Evolutionary conservation across 2,888 invertebrate species (phyloP).

Genomic region (Apoderus coryli): DNA sequence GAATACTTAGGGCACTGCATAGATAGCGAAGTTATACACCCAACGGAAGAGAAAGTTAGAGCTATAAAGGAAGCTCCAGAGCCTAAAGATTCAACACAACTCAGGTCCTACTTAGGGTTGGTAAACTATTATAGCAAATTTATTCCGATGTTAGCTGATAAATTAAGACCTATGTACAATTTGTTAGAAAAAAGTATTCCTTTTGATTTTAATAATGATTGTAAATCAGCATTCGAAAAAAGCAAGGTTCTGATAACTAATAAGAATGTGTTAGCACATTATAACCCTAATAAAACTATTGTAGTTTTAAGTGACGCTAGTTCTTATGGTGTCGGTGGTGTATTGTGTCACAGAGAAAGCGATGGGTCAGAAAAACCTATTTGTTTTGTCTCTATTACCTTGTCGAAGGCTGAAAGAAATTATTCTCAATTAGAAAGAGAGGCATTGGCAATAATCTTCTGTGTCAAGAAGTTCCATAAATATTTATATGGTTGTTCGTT

Average conservation of each 20-base stretch:
- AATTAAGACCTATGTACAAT: not conserved
- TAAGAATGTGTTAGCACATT: slow-evolving; percentile 16
- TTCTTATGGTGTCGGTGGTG: slow-evolving; percentile 22
- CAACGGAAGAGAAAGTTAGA: slow-evolving; percentile 7
- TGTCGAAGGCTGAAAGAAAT: too few relatives aligned
- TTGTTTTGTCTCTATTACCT: too few relatives aligned
- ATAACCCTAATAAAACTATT: slow-evolving; percentile 16
- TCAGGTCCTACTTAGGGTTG: slow-evolving; percentile 7
- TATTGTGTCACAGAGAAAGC: slow-evolving; percentile 19
- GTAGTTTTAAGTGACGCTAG: slow-evolving; percentile 21
- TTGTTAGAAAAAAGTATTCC: slow-evolving; percentile 10
- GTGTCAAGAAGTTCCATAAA: too few relatives aligned
- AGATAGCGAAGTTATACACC: slow-evolving; percentile 10
- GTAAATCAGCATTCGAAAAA: slow-evolving; percentile 11
- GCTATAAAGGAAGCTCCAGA: slow-evolving; percentile 4
- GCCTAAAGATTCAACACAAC: slow-evolving; percentile 10
- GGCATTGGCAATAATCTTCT: too few relatives aligned
- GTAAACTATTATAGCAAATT: slow-evolving; percentile 8
- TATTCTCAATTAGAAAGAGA: too few relatives aligned
- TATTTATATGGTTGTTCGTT: too few relatives aligned
- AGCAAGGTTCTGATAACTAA: slow-evolving; percentile 14
- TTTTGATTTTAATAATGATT: slow-evolving; percentile 12
- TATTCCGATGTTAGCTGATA: slow-evolving; percentile 4
- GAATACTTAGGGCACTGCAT: slow-evolving; percentile 18
- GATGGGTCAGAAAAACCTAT: too few relatives aligned